Evolutionary conservation across 2,888 invertebrate species (phyloP).

Genomic region (Thalpophila matura): DNA sequence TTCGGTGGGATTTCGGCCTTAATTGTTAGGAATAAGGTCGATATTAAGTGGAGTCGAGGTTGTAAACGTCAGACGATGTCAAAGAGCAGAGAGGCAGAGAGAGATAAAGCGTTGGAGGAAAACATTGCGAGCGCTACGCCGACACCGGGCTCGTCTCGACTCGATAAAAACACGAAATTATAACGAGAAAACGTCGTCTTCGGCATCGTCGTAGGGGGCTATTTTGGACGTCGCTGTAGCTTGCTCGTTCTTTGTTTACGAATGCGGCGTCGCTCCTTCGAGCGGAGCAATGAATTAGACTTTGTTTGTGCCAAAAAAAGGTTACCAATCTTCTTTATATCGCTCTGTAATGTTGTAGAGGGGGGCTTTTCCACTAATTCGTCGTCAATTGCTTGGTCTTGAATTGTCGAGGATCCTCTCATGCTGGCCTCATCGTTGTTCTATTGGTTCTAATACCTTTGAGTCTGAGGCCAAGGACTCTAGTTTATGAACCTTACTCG

Average conservation of each 20-base stretch:
- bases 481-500: constrained; percentile 27
- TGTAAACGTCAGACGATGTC: constrained; percentile 85
- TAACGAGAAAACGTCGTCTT: constrained; percentile 66
- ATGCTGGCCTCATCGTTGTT: constrained; percentile 20
- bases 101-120: constrained; percentile 87
- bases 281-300: constrained; percentile 66
- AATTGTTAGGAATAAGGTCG: constrained; percentile 72
- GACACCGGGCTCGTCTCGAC: constrained; percentile 62
- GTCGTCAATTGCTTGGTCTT: constrained; percentile 54
- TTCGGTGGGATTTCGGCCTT: constrained; percentile 71
- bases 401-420: constrained; percentile 52
- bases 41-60: constrained; percentile 68
- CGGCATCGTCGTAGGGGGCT: constrained; percentile 67
- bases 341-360: constrained; percentile 49
- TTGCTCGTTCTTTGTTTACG: constrained; percentile 66
- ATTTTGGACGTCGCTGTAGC: constrained; percentile 62
- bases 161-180: constrained; percentile 73
- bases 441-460: constrained; percentile 44
- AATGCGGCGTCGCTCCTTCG: constrained; percentile 51
- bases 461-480: constrained; percentile 31
- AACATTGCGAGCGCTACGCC: constrained; percentile 76
- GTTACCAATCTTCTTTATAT: constrained; percentile 57
- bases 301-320: constrained; percentile 63
- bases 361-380: constrained; percentile 60
- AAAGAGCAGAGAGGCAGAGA: constrained; percentile 85